Base-by-base conservation (phyloP, 2,888 invertebrate genomes). In the Zhuqinia jingwanae region DNA sequence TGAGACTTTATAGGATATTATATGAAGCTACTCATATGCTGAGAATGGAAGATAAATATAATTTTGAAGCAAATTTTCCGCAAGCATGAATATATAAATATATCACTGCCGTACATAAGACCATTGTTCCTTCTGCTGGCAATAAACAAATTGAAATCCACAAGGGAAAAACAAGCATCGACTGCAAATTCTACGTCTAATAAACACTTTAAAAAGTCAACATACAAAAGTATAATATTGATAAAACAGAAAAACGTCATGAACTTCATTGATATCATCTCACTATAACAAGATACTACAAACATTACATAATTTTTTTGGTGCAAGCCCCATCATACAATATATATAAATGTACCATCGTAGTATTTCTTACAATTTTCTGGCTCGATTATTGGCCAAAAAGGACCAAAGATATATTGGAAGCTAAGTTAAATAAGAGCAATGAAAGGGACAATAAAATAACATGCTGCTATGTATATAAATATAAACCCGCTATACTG, bases 171-270 rank as follows among this genome's bases (percentile, higher is more conserved):
- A 77, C 36, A 27, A 85, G 85, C 85, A 78, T 47, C 70, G 58
- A 78, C 78, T 85, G 85, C 85, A 85, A 85, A 85, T 78, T 85
- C 78, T 56, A 85, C 85, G 85, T 85, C 78, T 73, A 70, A 85
- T 85, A 85, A 85, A 85, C 85, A 85, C 85, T 85, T 77, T 58
- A 78, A 85, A 73, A 78, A 58, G 65, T 73, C 8, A 50, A 42
- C 63, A 63, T 65, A 17, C 10, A 30, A 63, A 65, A 47, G 50
- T 17, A 25, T 22, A 58, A 20, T 10, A 15, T 50, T 22, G 22
- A 20, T 11, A 58, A n/a, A 58, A n/a, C 20, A 25, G n/a, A 6
- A 42, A 36, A 27, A 42, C 20, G 68, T 27, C 60, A 22, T 25
- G 36, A 36, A 8, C 8, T 36, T 36, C 36, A 36, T 36, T 36